phyloP scores from a whole-genome alignment of 1,140 invertebrate species.

The Drosophila baimaii region DNA sequence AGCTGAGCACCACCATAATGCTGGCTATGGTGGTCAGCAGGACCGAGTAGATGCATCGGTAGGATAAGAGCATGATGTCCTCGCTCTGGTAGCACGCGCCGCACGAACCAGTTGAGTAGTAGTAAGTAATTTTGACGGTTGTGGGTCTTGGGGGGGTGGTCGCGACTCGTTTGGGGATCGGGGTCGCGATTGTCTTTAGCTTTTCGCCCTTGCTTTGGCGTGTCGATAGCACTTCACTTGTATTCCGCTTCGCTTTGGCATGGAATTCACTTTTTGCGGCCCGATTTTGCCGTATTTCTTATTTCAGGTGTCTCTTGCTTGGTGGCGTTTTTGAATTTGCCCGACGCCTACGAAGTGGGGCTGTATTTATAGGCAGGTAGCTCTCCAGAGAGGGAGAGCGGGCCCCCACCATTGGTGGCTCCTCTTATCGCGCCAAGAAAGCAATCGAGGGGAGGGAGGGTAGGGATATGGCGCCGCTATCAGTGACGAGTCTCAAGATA shows the following conservation, averaged over 20 bases:
- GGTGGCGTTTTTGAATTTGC: constrained; percentile 59
- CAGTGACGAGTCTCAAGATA: constrained; percentile 42
- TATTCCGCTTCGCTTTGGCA: constrained; percentile 66
- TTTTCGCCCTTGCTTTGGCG: constrained; percentile 58
- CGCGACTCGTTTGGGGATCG: constrained; percentile 28
- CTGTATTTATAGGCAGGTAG: constrained; percentile 63
- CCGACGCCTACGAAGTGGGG: not conserved
- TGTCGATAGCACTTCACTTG: constrained; percentile 76
- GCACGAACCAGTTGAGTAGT: constrained; percentile 58
- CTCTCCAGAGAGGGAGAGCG: constrained; percentile 20
- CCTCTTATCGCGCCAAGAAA: constrained; percentile 38
- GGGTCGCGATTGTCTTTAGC: constrained; percentile 32
- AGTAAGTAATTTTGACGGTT: constrained; percentile 67
- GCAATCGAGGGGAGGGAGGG: constrained; percentile 16
- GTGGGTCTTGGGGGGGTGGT: constrained; percentile 8
- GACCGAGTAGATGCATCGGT: constrained; percentile 70
- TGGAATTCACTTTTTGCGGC: constrained; percentile 69
- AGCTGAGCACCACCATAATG: constrained; percentile 76
- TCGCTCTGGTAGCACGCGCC: constrained; percentile 76
- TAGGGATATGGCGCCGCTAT: constrained; percentile 20
- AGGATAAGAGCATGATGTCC: constrained; percentile 74
- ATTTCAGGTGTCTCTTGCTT: constrained; percentile 50
- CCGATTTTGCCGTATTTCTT: constrained; percentile 55
- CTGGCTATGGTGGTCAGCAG: constrained; percentile 70
- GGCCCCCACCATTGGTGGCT: constrained; percentile 20